Evolutionary conservation across 1,140 invertebrate species (phyloP).

Genomic region (Hetaerina americana): DNA sequence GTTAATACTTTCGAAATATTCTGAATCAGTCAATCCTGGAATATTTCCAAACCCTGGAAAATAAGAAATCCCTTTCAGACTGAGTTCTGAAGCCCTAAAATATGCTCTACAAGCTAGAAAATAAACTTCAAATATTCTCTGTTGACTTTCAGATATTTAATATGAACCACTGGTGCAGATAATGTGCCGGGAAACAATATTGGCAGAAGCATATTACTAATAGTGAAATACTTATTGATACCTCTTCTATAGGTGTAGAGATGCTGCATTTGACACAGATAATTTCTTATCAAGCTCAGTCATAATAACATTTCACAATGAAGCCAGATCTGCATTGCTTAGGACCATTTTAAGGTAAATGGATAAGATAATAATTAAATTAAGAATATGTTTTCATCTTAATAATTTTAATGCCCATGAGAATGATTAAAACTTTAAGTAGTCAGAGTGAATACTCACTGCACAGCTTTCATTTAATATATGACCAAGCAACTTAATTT

Average conservation of each 20-base stretch:
- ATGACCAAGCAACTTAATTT: background rate
- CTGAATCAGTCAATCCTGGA: too few species aligned
- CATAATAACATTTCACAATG: background rate
- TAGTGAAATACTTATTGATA: background rate
- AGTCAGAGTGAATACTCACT: background rate
- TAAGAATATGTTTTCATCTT: background rate
- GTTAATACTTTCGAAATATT: too few species aligned
- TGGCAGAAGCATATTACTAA: background rate
- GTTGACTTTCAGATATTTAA: background rate
- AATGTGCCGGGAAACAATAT: too few species aligned
- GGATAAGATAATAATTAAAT: background rate
- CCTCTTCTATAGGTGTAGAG: background rate
- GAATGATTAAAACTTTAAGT: background rate
- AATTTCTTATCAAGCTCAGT: background rate
- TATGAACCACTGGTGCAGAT: background rate
- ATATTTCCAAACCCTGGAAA: background rate
- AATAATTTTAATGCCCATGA: background rate
- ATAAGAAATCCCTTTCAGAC: too few species aligned
- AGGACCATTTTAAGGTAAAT: background rate
- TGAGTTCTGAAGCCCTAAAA: background rate
- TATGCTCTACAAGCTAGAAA: background rate
- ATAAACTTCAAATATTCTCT: background rate
- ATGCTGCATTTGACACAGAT: background rate
- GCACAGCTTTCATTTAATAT: background rate
- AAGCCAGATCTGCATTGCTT: background rate